Evolutionary conservation across 2,797 vertebrate species (phyloP), one percentile per base, ranked within the genome.

Genomic region (Apogon talboti): DNA sequence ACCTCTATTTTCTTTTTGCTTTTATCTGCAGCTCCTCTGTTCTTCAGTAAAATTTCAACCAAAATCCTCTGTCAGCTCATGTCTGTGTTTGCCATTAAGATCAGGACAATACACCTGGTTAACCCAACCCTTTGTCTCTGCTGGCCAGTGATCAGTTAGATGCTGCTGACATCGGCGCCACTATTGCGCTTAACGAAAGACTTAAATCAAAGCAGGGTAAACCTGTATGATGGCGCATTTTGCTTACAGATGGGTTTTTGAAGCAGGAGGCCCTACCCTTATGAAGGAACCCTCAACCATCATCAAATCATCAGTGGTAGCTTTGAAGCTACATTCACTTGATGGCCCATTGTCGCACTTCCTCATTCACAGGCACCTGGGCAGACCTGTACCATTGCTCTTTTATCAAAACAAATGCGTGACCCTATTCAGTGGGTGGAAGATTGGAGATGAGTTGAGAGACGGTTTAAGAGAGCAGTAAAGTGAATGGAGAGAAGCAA

Each of bases 211-310:
- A 91, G 62, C 74, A 16, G 66, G 3, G 42, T 24, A 52, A 78
- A 82, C 79, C 81, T 79, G 81, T 84, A 78, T 85, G 81, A 81
- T 75, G 40, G 81, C 47, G 35, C 70, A 57, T 82, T 79, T 77
- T 40, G 15, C 41, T 77, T 66, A 78, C 65, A 82, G 67, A 62
- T 68, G 59, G 33, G 53, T 68, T 59, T 84, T 51, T 83, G 71
- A 87, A 85, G 76, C 40, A 55, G 78, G 85, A 87, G 85, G 86
- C 83, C 86, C 82, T 88, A 86, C 90, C 89, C 86, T 80, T 47
- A 92, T 91, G 74, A 70, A 52, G 52, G 58, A 71, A 78, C 76
- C 58, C 75, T 83, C 78, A 74, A 73, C 83, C 87, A 84, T 82
- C 85, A 78, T 85, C 79, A 66, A 50, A 82, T 86, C 83, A 71